Percentiles rank a stretch among this genome's conserved stretches.
Evolutionary conservation across 30 jellyfish, hydroid and myxozoan species (phyloP).

Genomic region (Pseudorhiza aurosa): DNA sequence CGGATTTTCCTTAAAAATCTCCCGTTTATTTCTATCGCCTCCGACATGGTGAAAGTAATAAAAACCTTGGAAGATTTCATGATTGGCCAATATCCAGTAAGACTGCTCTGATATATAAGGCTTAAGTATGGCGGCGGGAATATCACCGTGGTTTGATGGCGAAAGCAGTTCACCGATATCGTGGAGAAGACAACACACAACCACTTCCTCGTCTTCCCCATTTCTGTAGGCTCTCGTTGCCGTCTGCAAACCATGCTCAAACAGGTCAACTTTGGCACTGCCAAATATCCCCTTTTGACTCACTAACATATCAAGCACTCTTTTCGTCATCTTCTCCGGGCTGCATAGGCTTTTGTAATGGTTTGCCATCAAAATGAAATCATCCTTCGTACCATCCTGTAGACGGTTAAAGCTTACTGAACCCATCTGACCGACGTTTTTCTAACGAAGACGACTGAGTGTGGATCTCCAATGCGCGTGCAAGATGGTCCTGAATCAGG

Average conservation of each 20-base stretch:
- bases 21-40: conserved; percentile 51
- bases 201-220: conserved; percentile 47
- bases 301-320: conserved; percentile 30
- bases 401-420: conserved; percentile 25
- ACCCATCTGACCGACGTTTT: too few species aligned
- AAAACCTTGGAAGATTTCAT: conserved; percentile 65
- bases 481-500: too few species aligned
- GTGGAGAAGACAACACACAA: conserved; percentile 61
- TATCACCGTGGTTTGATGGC: conserved; percentile 67
- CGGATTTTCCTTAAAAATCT: conserved; percentile 27
- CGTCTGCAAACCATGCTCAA: conserved; percentile 66
- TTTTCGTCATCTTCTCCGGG: conserved; percentile 33
- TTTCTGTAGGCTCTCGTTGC: conserved; percentile 67
- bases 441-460: too few species aligned
- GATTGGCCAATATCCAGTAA: conserved; percentile 65
- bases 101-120: conserved; percentile 60
- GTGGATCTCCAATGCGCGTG: too few species aligned
- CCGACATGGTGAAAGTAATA: conserved; percentile 57
- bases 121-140: conserved; percentile 63
- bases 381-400: conserved; percentile 55
- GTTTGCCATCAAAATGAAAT: conserved; percentile 57
- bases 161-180: conserved; percentile 65
- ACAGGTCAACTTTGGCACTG: conserved; percentile 62
- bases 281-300: conserved; percentile 28
- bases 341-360: conserved; percentile 32